Evolutionary conservation across 2,797 vertebrate genomes (phyloP), one percentile per base, ranked within the genome.

Genomic region (Meda fulgida): DNA sequence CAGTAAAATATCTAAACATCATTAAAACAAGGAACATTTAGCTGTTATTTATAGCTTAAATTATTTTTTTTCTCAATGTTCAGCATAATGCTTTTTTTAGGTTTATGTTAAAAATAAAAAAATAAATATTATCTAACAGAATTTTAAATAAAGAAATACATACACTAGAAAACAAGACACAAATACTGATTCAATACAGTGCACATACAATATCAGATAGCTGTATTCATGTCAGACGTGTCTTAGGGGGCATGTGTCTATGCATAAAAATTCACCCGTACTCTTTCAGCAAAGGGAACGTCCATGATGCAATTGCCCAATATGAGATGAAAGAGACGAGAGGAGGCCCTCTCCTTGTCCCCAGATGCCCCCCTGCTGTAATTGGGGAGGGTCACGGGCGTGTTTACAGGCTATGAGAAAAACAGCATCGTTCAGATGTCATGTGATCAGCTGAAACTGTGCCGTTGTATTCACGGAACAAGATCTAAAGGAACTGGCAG

Each of bases 401-500:
- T 38, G 79, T 84, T 81, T 82, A 34, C 58, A 75, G 26, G 26
- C 48, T 23, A 66, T 46, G 51, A 55, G 80, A 78, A 67, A 67
- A 78, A 76, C 40, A 53, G n/a, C 40, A 40, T 38, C 4, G 6
- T 10, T 43, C 46, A 63, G 71, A 29, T 43, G 14, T 34, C 43
- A 66, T 66, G 69, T 73, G 48, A 72, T 84, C 21, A 23, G 48
- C 69, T 73, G 81, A 83, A 70, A 67, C 26, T 19, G 43, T 65
- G 46, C 53, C 81, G 58, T 80, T 75, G 85, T 79, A 46, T 29
- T 83, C 67, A 36, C n/a, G 5, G 36, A 82, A 38, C 14, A 9
- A 73, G 81, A 84, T 79, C 67, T 78, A 67, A 48, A 72, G 81
- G 21, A 26, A 43, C 29, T 38, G 23, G 66, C 80, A 83, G 76